Conservation (phyloP, 2,113 vertebrate species). For the Mungos mungo region DNA sequence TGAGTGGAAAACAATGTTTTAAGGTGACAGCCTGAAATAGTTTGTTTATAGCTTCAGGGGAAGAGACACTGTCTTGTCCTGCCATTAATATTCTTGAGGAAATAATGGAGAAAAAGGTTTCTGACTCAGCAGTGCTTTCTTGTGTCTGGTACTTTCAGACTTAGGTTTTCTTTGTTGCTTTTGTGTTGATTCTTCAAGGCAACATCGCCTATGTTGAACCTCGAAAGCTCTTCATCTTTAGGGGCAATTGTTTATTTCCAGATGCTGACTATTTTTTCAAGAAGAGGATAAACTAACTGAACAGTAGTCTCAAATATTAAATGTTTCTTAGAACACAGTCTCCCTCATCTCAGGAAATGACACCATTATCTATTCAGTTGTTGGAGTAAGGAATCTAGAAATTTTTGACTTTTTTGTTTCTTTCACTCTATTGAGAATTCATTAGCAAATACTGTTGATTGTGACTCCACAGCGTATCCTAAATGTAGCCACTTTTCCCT, state of each 20-base stretch:
- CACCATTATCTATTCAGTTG: not conserved
- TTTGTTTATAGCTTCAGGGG: not conserved
- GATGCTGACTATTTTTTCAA: not conserved
- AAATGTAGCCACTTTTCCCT: not conserved
- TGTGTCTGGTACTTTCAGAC: not conserved
- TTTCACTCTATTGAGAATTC: not conserved
- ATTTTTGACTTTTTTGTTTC: not conserved
- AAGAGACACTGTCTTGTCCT: not conserved
- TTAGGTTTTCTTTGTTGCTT: slow-evolving; percentile 3
- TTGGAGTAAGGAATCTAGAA: not conserved
- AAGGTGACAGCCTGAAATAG: not conserved
- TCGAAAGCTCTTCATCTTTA: not conserved
- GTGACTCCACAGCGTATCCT: not conserved
- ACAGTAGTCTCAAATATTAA: not conserved
- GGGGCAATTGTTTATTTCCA: not conserved
- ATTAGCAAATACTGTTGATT: not conserved
- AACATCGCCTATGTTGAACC: not conserved
- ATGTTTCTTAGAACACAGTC: slow-evolving; percentile 23
- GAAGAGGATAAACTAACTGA: not conserved
- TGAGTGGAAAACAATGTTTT: slow-evolving; percentile 20
- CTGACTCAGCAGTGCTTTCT: not conserved
- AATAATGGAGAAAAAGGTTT: slow-evolving; percentile 1
- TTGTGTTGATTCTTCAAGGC: not conserved
- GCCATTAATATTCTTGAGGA: slow-evolving; percentile 7
- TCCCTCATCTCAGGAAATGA: not conserved